These are phyloP conservation scores for Isichthys henryi DNA, from an alignment of 2,113 vertebrate species.

Conservation along the genomic window DNA sequence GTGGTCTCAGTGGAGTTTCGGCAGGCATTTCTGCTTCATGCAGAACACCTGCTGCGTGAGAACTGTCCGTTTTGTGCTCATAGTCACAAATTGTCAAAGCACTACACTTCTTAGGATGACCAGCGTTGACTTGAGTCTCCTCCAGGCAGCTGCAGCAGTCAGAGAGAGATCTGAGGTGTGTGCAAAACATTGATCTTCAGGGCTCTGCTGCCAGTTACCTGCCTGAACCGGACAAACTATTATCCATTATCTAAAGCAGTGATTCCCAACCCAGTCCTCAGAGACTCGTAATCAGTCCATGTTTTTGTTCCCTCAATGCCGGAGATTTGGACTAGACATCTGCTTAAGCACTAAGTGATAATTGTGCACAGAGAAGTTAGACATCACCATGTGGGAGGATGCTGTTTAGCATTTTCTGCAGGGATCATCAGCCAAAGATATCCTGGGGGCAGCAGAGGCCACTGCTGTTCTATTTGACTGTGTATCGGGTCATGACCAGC, in stretches of 20 bases:
- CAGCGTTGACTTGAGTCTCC: background rate
- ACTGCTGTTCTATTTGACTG: background rate
- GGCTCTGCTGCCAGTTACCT: background rate
- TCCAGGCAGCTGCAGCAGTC: background rate
- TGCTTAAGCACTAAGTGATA: background rate
- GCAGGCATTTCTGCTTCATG: background rate
- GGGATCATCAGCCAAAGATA: background rate
- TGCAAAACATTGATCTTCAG: background rate
- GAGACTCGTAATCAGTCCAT: background rate
- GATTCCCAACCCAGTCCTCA: background rate
- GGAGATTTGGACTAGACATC: background rate
- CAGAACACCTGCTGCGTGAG: background rate
- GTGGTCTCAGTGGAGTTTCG: background rate
- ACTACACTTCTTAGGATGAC: background rate
- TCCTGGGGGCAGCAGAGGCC: background rate
- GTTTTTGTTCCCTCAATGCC: background rate
- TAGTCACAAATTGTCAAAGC: background rate
- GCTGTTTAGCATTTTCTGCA: background rate
- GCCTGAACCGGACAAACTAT: background rate
- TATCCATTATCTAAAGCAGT: background rate
- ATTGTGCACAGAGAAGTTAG: background rate
- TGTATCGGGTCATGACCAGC: background rate
- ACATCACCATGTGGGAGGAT: background rate
- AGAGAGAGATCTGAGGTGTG: background rate
- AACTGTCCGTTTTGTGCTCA: background rate